Conservation (phyloP, 1,140 invertebrate species). For the Andricus grossulariae region DNA sequence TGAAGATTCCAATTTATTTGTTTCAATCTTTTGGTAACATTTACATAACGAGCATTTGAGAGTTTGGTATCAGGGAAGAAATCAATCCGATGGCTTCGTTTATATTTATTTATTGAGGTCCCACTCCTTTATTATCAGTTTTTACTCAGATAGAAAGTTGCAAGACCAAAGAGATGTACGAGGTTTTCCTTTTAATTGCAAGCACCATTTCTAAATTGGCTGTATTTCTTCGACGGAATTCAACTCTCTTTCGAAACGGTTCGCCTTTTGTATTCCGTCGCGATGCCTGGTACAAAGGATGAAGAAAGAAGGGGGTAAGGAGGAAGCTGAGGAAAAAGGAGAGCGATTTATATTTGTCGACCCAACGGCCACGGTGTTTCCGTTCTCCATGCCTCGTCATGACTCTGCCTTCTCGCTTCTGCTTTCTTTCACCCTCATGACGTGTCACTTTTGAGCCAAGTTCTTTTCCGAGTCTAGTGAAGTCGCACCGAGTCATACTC, state of each 20-base stretch:
- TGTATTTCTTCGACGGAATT: constrained; percentile 54
- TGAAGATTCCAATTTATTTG: too few relatives aligned
- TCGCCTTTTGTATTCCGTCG: constrained; percentile 43
- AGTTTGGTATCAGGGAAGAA: neutral
- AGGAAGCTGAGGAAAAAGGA: constrained; percentile 38
- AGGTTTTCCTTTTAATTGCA: constrained; percentile 45
- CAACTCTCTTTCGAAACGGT: constrained; percentile 28
- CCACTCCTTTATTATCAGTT: constrained; percentile 25
- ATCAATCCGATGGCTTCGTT: too few relatives aligned
- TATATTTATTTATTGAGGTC: neutral
- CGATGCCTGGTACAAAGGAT: constrained; percentile 19
- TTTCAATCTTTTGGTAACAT: too few relatives aligned
- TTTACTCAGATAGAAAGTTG: neutral
- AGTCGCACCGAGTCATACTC: constrained; percentile 2
- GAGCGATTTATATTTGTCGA: constrained; percentile 60
- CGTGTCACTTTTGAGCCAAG: constrained; percentile 40
- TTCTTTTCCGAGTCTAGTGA: constrained; percentile 22
- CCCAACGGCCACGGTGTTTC: constrained; percentile 50
- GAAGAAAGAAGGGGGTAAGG: constrained; percentile 36
- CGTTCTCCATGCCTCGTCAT: constrained; percentile 42
- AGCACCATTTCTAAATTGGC: constrained; percentile 63
- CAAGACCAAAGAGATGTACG: constrained; percentile 10
- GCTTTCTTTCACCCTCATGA: constrained; percentile 36
- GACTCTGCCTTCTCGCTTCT: constrained; percentile 23
- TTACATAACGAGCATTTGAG: too few relatives aligned